Percentiles rank a stretch among this genome's conserved stretches.
Conservation (phyloP, 2,888 invertebrate genomes). For the Rotaria macrura region DNA sequence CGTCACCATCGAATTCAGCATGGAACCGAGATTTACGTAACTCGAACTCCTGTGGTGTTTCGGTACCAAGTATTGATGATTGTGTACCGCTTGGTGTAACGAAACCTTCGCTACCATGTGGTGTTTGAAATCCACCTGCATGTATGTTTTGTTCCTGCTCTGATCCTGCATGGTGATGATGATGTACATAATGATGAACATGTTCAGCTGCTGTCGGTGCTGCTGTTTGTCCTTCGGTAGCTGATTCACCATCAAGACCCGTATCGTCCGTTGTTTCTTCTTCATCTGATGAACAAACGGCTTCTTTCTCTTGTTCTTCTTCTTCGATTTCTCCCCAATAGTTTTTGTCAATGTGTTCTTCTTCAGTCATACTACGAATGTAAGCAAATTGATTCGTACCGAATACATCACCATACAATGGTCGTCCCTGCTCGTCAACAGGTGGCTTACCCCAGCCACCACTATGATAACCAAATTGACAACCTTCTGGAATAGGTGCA, state of each 20-base stretch:
- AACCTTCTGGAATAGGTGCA: slow-evolving; percentile 89
- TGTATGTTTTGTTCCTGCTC: background rate
- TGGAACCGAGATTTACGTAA: slow-evolving; percentile 89
- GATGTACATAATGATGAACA: background rate
- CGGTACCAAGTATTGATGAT: background rate
- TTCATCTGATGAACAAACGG: slow-evolving; percentile 37
- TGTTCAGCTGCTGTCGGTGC: background rate
- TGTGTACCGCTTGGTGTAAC: background rate
- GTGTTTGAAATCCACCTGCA: background rate
- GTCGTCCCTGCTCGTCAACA: slow-evolving; percentile 92
- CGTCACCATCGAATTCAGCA: slow-evolving; percentile 68
- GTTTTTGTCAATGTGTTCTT: slow-evolving; percentile 53
- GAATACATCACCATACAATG: slow-evolving; percentile 95
- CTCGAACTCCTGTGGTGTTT: slow-evolving; percentile 56
- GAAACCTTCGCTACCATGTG: slow-evolving; percentile 16
- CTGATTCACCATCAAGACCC: slow-evolving; percentile 14
- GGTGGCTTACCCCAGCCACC: slow-evolving; percentile 99
- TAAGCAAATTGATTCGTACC: slow-evolving; percentile 57
- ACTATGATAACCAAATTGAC: slow-evolving; percentile 95
- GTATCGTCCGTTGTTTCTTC: background rate
- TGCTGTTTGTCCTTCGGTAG: background rate
- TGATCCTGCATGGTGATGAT: background rate
- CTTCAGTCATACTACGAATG: slow-evolving; percentile 57
- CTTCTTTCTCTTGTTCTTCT: slow-evolving; percentile 51
- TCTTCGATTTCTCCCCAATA: slow-evolving; percentile 53